Evolutionary conservation across 2,888 invertebrate genomes (phyloP).

Genomic region (Clitarchus hookeri): DNA sequence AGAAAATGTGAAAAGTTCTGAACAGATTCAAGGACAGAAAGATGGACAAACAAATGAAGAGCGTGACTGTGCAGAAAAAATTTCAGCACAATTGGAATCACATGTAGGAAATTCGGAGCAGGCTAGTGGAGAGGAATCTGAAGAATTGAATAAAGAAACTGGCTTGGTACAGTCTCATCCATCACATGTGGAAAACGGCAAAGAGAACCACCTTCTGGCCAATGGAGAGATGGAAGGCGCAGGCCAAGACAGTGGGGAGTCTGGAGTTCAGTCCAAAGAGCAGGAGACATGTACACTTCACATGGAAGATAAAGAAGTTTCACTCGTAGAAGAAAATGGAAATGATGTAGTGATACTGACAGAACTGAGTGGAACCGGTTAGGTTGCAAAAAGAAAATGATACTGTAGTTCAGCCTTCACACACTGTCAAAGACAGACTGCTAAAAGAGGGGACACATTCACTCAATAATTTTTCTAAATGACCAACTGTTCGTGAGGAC

Average conservation of each 20-base stretch:
- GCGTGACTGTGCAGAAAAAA: neutral
- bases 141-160: neutral
- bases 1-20: conserved; percentile 3
- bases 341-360: neutral
- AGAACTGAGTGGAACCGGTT: neutral
- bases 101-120: too few relatives aligned
- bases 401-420: neutral
- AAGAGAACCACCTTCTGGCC: neutral
- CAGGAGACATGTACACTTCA: neutral
- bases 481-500: too few relatives aligned
- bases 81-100: neutral
- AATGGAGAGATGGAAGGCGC: neutral
- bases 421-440: too few relatives aligned
- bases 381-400: neutral
- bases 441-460: too few relatives aligned
- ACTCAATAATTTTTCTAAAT: too few relatives aligned
- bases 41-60: neutral
- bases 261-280: neutral
- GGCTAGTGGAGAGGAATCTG: neutral
- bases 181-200: neutral
- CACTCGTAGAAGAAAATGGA: neutral
- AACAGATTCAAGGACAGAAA: too few relatives aligned
- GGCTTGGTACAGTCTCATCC: neutral
- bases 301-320: neutral
- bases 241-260: neutral